Evolutionary conservation across 2,797 vertebrate genomes (phyloP).

Genomic region (Pseudomugil gertrudae): DNA sequence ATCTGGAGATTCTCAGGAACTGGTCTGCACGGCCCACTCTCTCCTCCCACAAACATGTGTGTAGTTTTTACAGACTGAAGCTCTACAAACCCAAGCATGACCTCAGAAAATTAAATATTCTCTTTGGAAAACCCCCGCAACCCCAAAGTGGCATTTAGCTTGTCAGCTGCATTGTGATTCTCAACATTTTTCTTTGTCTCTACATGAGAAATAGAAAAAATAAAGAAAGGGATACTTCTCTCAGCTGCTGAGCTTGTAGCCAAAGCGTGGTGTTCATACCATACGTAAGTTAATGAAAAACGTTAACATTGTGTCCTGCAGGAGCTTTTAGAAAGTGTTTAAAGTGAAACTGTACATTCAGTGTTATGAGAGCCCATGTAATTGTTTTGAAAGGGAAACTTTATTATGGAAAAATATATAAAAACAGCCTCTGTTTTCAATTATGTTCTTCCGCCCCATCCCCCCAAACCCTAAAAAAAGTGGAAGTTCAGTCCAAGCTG

Average conservation of each 20-base stretch:
- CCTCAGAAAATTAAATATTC: constrained; percentile 69
- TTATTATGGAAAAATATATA: constrained; percentile 80
- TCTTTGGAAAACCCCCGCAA: constrained; percentile 66
- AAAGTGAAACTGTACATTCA: constrained; percentile 33
- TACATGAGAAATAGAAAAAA: constrained; percentile 7
- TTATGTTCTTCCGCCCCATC: constrained; percentile 71
- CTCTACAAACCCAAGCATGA: constrained; percentile 68
- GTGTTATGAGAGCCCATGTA: constrained; percentile 73
- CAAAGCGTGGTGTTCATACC: constrained; percentile 32
- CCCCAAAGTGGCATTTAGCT: constrained; percentile 50
- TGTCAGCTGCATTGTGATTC: constrained; percentile 50
- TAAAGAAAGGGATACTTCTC: constrained; percentile 10
- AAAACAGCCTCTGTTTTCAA: constrained; percentile 83
- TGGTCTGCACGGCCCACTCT: constrained; percentile 29
- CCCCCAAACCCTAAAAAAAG: constrained; percentile 50
- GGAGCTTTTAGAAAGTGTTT: constrained; percentile 52
- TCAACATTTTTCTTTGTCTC: constrained; percentile 23
- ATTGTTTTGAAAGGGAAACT: constrained; percentile 78
- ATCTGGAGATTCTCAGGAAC: constrained; percentile 48
- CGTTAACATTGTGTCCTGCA: constrained; percentile 30
- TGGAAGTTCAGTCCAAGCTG: constrained; percentile 48
- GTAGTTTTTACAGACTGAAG: constrained; percentile 51
- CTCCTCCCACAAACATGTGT: constrained; percentile 57
- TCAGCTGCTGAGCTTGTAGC: constrained; percentile 18
- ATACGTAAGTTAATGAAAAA: constrained; percentile 49